These are phyloP conservation scores for Scaptomyza montana DNA, from an alignment of 1,140 invertebrate genomes.

Conservation along the genomic window DNA sequence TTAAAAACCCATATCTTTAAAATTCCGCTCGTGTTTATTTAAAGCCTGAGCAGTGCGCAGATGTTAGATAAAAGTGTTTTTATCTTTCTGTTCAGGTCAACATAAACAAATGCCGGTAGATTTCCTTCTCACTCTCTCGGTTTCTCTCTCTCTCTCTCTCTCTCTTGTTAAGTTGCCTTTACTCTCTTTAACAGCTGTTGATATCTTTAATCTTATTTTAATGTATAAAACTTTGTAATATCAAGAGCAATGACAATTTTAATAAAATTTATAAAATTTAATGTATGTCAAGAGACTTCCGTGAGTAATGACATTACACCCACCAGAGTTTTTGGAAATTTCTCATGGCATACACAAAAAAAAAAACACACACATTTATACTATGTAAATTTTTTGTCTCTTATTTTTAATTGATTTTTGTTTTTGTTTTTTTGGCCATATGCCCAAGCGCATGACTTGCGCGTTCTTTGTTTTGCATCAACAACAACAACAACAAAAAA, in stretches of 20 bases:
- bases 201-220: constrained; percentile 10
- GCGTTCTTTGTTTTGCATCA: constrained; percentile 69
- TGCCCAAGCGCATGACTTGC: constrained; percentile 78
- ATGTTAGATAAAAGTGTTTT: constrained; percentile 36
- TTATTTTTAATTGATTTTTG: constrained; percentile 46
- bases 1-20: constrained; percentile 13
- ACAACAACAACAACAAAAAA: constrained; percentile 15
- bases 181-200: constrained; percentile 5
- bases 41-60: constrained; percentile 29
- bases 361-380: constrained; percentile 2
- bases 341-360: constrained; percentile 18
- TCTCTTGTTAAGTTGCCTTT: neutral
- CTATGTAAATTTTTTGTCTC: constrained; percentile 19
- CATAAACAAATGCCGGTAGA: constrained; percentile 53
- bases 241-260: constrained; percentile 9
- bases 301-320: constrained; percentile 32
- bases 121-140: neutral
- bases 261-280: constrained; percentile 33
- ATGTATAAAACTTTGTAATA: neutral
- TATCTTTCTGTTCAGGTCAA: constrained; percentile 25
- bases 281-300: constrained; percentile 41
- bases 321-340: constrained; percentile 33
- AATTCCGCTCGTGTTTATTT: constrained; percentile 46
- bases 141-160: neutral
- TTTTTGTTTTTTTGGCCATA: constrained; percentile 56